phyloP scores from a whole-genome alignment of 1,140 invertebrate species.

The Cardiocondyla obscurior region DNA sequence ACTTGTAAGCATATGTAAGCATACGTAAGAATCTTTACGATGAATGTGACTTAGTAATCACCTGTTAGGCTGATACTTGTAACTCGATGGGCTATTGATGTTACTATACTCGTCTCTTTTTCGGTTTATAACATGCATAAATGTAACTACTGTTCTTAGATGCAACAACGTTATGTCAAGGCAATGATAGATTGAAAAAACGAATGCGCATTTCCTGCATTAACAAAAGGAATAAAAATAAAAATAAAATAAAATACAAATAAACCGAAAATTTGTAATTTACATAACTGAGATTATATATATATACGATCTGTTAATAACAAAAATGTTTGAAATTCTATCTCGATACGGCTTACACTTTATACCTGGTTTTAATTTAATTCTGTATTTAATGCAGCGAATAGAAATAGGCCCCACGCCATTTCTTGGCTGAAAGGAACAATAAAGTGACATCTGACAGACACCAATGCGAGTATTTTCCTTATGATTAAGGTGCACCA shows the following conservation, averaged over 20 bases:
- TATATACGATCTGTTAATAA: conserved; percentile 22
- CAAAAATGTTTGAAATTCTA: conserved; percentile 61
- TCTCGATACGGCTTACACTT: conserved; percentile 46
- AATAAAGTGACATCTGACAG: conserved; percentile 77
- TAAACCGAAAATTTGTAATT: conserved; percentile 29
- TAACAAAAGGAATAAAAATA: neutral
- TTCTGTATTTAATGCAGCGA: conserved; percentile 70
- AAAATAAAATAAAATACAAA: neutral
- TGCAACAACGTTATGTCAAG: conserved; percentile 8
- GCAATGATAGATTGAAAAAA: neutral
- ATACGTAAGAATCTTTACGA: conserved; percentile 36
- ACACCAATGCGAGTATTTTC: conserved; percentile 23
- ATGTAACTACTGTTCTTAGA: conserved; percentile 18
- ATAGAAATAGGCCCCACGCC: conserved; percentile 58
- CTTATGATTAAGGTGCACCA: conserved; percentile 40
- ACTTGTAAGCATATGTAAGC: conserved; percentile 30
- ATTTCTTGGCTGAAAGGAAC: conserved; percentile 73
- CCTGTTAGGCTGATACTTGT: conserved; percentile 32
- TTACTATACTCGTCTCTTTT: conserved; percentile 2
- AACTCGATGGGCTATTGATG: conserved; percentile 57
- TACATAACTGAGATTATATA: conserved; percentile 1
- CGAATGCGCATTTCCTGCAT: conserved; percentile 38
- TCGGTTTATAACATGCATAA: conserved; percentile 21
- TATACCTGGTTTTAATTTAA: conserved; percentile 48
- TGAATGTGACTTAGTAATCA: conserved; percentile 74